Evolutionary conservation across 2,797 vertebrate species (phyloP).

Genomic region (Siniperca obscura): DNA sequence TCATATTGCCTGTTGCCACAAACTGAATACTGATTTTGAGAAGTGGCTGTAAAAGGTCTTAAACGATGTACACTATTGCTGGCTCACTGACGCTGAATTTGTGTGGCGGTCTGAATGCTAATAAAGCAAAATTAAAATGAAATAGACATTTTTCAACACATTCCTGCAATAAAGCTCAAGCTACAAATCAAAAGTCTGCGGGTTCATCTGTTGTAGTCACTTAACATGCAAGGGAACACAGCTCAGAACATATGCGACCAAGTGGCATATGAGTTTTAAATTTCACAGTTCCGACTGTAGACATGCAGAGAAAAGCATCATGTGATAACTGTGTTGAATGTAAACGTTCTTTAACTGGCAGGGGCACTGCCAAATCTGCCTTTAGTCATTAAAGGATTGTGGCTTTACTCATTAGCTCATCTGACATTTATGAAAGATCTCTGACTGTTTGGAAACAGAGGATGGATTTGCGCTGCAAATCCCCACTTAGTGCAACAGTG

Average conservation of each 20-base stretch:
- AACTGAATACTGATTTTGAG: neutral
- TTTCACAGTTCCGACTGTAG: neutral
- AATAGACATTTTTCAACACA: neutral
- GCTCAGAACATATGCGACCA: neutral
- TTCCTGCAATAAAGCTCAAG: neutral
- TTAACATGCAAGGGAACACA: constrained; percentile 5
- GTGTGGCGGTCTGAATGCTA: neutral
- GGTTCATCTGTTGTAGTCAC: neutral
- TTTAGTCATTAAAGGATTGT: constrained; percentile 63
- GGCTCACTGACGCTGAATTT: neutral
- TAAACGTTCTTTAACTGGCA: constrained; percentile 20
- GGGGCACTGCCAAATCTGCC: constrained; percentile 30
- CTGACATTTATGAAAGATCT: constrained; percentile 57
- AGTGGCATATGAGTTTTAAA: constrained; percentile 41
- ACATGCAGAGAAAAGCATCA: constrained; percentile 20
- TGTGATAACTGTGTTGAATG: constrained; percentile 5
- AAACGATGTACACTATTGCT: neutral
- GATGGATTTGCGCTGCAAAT: constrained; percentile 69
- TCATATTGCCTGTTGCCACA: neutral
- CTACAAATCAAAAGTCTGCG: neutral
- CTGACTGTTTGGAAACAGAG: constrained; percentile 63
- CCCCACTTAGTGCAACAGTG: constrained; percentile 57
- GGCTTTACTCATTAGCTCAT: constrained; percentile 60
- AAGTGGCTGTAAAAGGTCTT: neutral
- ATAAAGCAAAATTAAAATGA: neutral